Evolutionary conservation across 2,888 invertebrate species (phyloP), one percentile per base, ranked within the genome.

Genomic region (Macaria liturata): DNA sequence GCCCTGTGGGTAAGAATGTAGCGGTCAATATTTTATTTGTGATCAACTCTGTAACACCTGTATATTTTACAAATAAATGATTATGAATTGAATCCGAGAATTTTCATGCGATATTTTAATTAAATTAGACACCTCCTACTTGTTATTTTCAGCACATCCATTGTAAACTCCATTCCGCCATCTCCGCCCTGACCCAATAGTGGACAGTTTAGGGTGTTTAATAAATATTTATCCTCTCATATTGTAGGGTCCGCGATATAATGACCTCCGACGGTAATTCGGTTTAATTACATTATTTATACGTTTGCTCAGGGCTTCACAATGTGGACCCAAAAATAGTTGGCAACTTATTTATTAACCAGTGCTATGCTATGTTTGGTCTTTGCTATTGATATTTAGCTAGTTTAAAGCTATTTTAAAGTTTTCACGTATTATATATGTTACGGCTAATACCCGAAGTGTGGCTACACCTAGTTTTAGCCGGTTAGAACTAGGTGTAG

Each of bases 181-280:
- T 80, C 73, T 34, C 7, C 3, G 70, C 57, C 9, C 47, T 78
- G 79, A 83, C 86, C 88, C 82, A 78, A 87, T 89, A 89, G 84
- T 85, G 88, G 87, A 87, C 88, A 88, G 75, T 86, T 86, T 81
- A 76, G 66, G 80, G 69, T 75, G 83, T 80, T 86, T 88, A 88
- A 89, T 89, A 90, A 89, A 90, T 90, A 90, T 90, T 90, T 88
- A 89, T 89, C 81, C 84, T 68, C 80, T 80, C 84, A 84, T 86
- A 88, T 86, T 86, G 88, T 88, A 81, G 71, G 78, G 76, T 52
- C 51, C 70, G 61, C 64, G 66, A 66, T 68, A 66, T 66, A 66
- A 68, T 60, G 55, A 59, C 59, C 54, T 46, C 46, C 42, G 39
- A 56, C 48, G 69, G 69, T 81, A 81, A 81, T 82, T 78, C 69